Base-by-base conservation (phyloP, 2,797 vertebrate species). In the Lindbergichthys nudifrons region DNA sequence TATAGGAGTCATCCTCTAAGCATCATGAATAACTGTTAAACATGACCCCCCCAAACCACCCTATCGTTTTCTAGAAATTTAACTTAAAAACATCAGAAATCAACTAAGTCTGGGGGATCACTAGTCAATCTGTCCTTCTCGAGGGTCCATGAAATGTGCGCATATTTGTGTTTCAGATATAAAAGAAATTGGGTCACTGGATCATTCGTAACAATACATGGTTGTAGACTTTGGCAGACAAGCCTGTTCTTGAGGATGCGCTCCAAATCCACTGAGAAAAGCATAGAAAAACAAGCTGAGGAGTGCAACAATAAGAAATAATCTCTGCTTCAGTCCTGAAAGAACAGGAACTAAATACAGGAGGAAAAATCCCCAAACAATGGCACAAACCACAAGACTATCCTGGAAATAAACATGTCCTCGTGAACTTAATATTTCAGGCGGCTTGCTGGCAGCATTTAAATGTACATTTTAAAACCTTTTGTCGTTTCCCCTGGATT, bases 221-320 rank as follows among this genome's bases (percentile, higher is more conserved):
- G 1, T 36, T 72, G n/a, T 23, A 48, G n/a, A 50, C 43, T 50
- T 59, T 73, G 64, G 30, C 51, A 48, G 39, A 32, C 32, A 26
- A 62, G 10, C 2, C 3, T 15, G 26, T 14, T 67, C 32, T 42
- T 65, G 18, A 61, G 12, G 53, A 64, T 53, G 32, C 12, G 54
- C 10, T 62, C 46, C 36, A 65, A 77, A 73, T 41, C 56, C 47
- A 57, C 60, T 10, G 8, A 45, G 13, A n/a, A 70, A 61, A 13
- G 5, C 57, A 52, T 32, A 11, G 15, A 42, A 63, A 58, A 54
- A 65, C 23, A 51, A 18, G 39, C 30, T 18, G 32, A 36, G 32
- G 1, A 36, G 7, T 16, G 52, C 36, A 47, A 61, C 21, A 53
- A 56, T 52, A 48, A 50, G 50, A 65, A 47, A 43, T 30, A 23